Conservation (phyloP, 2,888 invertebrate species). For the Lithophane semibrunnea region DNA sequence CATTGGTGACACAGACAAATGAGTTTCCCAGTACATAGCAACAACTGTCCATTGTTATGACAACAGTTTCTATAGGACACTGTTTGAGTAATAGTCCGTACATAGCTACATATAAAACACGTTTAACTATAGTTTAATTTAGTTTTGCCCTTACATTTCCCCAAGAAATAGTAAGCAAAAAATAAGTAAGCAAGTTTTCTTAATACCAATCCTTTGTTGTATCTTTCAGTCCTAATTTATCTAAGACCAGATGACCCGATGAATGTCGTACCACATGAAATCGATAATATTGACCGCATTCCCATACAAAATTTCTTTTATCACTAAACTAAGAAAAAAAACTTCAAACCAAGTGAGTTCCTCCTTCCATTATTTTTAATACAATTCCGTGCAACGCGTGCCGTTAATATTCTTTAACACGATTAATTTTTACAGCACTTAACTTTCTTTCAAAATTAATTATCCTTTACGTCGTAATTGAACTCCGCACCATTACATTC, state of each 20-base stretch:
- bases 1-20: slow-evolving; percentile 48
- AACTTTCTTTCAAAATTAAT: slow-evolving; percentile 63
- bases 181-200: too few species aligned
- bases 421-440: slow-evolving; percentile 65
- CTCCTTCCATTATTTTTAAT: slow-evolving; percentile 46
- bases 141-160: background rate
- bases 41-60: slow-evolving; percentile 12
- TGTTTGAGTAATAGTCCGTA: slow-evolving; percentile 14
- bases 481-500: slow-evolving; percentile 55
- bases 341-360: slow-evolving; percentile 16
- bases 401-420: slow-evolving; percentile 59
- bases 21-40: slow-evolving; percentile 39
- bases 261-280: too few species aligned
- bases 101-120: background rate
- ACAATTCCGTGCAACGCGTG: slow-evolving; percentile 54
- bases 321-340: background rate
- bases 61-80: slow-evolving; percentile 12
- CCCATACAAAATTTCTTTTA: background rate
- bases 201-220: background rate
- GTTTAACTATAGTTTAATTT: background rate
- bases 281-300: too few species aligned
- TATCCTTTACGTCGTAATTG: slow-evolving; percentile 61
- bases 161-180: background rate
- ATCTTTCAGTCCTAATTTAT: too few species aligned
- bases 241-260: background rate